Conservation (phyloP, 2,888 invertebrate genomes). For the Eubasilissa splendida region DNA sequence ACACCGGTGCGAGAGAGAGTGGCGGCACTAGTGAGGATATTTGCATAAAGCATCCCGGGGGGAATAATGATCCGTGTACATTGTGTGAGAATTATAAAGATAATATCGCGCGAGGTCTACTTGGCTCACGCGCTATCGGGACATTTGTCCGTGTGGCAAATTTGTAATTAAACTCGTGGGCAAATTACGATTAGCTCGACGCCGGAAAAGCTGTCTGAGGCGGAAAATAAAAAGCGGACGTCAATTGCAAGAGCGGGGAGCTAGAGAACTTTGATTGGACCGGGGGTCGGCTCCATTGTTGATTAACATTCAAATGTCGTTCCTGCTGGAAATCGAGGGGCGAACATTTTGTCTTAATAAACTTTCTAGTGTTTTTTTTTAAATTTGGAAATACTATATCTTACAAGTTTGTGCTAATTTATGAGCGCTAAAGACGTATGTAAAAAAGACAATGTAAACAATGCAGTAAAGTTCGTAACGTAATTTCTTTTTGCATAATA, state of each 20-base stretch:
- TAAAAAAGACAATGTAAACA: no score
- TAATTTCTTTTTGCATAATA: no score
- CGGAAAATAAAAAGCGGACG: constrained; percentile 20
- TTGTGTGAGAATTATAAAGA: constrained; percentile 50
- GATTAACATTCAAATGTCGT: not conserved
- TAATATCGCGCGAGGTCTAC: constrained; percentile 8
- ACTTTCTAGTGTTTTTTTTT: no score
- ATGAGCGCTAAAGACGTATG: no score
- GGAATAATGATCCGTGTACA: constrained; percentile 54
- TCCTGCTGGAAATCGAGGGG: no score
- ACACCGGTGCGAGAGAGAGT: constrained; percentile 30
- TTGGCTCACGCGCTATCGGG: no score
- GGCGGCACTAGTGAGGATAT: constrained; percentile 48
- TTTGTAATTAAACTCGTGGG: not conserved
- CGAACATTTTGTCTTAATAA: no score
- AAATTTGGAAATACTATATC: no score
- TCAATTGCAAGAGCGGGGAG: constrained; percentile 7
- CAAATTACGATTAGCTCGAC: not conserved
- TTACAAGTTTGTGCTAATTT: no score
- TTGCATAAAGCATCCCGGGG: constrained; percentile 56
- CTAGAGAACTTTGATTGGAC: constrained; percentile 1
- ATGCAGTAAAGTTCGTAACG: no score
- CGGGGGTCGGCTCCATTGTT: not conserved
- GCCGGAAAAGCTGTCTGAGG: not conserved
- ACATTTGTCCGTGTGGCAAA: constrained; percentile 2